Evolutionary conservation across 2,888 invertebrate genomes (phyloP), one percentile per base, ranked within the genome.

Genomic region (Ellobium chinense): DNA sequence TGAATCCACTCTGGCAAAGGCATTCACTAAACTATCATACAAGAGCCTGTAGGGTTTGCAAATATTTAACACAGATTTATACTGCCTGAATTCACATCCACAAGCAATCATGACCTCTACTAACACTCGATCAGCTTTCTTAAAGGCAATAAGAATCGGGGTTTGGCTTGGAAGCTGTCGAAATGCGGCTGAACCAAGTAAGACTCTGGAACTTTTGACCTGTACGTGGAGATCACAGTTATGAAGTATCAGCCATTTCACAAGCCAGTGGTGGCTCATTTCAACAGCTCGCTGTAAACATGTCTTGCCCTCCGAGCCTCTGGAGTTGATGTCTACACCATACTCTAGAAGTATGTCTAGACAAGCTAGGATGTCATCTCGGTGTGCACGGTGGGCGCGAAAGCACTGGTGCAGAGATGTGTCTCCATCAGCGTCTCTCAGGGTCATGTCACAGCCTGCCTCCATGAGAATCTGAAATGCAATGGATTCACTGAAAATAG

Each of bases 51-150:
- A 77, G 14, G 68, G 69, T 60, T 69, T 77, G 34, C 77, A 77
- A 39, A 69, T 69, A 18, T 58, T 39, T 60, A 77, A 39, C 18
- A 77, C 37, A 68, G 68, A 77, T 21, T 18, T 58, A 34, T 74
- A 74, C 46, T 69, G 77, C 7, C 78, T 3, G 63, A 31, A 78
- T 9, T 58, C 58, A 63, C 78, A 78, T 12, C 78, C 78, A 34
- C 78, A 78, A 21, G 78, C 72, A 34, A 78, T 78, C 66, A 78
- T 36, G 34, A 78, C 78, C 65, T 78, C 78, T 2, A 70, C 72
- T 21, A 78, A 12, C 1, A 70, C 72, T 37, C 78, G 37, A 21
- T 78, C 78, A 29, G 78, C 78, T 56, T 62, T 39, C 29, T 63
- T 37, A 18, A 78, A 31, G 4, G 78, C 78, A 3, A 78, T 54